phyloP scores from a whole-genome alignment of 1,140 invertebrate genomes.

The Eumaeus atala region DNA sequence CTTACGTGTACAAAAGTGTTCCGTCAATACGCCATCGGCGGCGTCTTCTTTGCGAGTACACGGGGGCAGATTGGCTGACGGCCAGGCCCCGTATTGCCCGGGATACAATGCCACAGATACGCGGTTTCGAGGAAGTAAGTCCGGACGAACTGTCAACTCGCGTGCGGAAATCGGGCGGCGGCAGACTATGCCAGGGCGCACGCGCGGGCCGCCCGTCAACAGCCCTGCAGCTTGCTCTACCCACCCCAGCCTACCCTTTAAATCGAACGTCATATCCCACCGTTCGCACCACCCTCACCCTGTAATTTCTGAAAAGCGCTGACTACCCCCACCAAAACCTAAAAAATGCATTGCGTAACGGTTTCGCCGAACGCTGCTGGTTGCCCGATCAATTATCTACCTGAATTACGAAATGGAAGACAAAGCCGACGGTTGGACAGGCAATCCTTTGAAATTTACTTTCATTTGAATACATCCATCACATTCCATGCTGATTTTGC shows the following conservation, averaged over 20 bases:
- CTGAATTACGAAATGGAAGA: conserved; percentile 33
- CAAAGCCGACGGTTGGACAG: conserved; percentile 12
- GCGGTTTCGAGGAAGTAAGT: conserved; percentile 71
- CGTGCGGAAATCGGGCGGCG: conserved; percentile 64
- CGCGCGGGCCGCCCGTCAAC: conserved; percentile 68
- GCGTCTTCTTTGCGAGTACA: conserved; percentile 30
- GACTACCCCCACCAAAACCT: conserved; percentile 59
- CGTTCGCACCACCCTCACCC: conserved; percentile 47
- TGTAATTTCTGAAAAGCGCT: conserved; percentile 68
- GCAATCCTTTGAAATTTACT: conserved; percentile 14
- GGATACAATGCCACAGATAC: conserved; percentile 66
- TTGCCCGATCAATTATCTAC: conserved; percentile 67
- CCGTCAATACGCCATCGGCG: conserved; percentile 56
- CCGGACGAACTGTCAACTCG: conserved; percentile 63
- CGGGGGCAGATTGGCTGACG: conserved; percentile 48
- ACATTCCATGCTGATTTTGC: conserved; percentile 8
- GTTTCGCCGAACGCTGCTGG: conserved; percentile 57
- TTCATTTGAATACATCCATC: background rate
- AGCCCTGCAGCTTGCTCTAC: conserved; percentile 54
- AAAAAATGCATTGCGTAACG: conserved; percentile 74
- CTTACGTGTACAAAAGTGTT: conserved; percentile 43
- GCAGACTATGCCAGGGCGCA: conserved; percentile 39
- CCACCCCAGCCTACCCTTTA: conserved; percentile 60
- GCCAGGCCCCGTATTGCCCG: conserved; percentile 41
- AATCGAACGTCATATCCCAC: conserved; percentile 71